Conservation (phyloP, 2,113 vertebrate species). For the Gambusia holbrooki region DNA sequence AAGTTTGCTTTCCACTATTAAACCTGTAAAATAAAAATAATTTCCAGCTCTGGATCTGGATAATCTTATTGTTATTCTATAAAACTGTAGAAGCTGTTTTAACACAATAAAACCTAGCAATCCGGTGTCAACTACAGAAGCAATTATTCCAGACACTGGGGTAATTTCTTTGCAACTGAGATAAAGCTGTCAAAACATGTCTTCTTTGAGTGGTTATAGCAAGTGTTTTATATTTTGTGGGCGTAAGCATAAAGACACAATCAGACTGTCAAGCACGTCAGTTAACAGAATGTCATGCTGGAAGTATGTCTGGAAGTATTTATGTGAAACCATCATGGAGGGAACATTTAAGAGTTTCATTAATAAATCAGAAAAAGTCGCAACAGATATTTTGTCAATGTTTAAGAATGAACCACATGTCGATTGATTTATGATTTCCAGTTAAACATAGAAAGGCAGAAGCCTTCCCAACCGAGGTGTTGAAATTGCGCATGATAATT, state of each 20-base stretch:
- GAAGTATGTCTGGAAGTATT: not conserved
- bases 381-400: not conserved
- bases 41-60: not conserved
- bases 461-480: not conserved
- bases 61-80: no score
- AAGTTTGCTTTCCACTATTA: not conserved
- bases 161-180: slow-evolving; percentile 1
- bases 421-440: not conserved
- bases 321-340: not conserved
- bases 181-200: slow-evolving; percentile 10
- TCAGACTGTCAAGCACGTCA: not conserved
- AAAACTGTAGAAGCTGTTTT: not conserved
- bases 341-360: not conserved
- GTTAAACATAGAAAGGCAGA: not conserved
- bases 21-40: not conserved
- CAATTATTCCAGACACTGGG: slow-evolving; percentile 1
- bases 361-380: not conserved
- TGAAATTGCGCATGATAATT: not conserved
- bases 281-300: not conserved
- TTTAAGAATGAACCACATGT: not conserved
- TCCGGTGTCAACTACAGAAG: not conserved
- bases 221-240: slow-evolving; percentile 2
- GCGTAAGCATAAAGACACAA: not conserved
- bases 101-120: not conserved
- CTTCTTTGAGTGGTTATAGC: not conserved